These are phyloP conservation scores for Dryobotodes eremita DNA, from an alignment of 2,888 invertebrate genomes.

Conservation along the genomic window DNA sequence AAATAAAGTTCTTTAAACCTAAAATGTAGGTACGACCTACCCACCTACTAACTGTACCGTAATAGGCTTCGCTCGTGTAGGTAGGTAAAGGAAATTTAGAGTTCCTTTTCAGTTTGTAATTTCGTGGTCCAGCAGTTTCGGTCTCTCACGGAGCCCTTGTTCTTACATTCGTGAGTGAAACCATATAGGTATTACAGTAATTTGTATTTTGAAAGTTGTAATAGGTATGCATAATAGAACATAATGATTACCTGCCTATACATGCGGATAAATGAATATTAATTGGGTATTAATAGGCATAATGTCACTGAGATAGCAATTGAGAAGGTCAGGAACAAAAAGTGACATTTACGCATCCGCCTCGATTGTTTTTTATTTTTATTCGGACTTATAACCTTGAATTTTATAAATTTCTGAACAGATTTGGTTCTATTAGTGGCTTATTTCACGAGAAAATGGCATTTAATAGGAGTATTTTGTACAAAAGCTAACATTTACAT, in stretches of 20 bases:
- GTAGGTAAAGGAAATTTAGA: neutral
- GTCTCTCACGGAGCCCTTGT: neutral
- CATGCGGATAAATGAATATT: neutral
- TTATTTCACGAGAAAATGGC: no score
- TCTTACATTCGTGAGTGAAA: neutral
- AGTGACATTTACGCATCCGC: no score
- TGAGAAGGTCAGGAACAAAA: no score
- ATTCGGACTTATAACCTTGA: no score
- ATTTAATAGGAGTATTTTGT: no score
- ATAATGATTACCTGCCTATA: neutral
- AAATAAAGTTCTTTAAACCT: no score
- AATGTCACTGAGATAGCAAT: no score
- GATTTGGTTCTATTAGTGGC: no score
- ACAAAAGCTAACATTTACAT: no score
- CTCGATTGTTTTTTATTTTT: no score
- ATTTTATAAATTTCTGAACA: no score
- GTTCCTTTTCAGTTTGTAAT: neutral
- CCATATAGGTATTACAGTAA: neutral
- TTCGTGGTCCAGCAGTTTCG: neutral
- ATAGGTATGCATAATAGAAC: neutral
- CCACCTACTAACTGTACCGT: neutral
- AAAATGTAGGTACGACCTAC: neutral
- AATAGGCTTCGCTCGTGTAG: slow-evolving; percentile 19
- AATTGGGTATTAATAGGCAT: no score
- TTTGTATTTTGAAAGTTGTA: neutral